Evolutionary conservation across 1,140 invertebrate genomes (phyloP).

Genomic region (Argopecten irradians): DNA sequence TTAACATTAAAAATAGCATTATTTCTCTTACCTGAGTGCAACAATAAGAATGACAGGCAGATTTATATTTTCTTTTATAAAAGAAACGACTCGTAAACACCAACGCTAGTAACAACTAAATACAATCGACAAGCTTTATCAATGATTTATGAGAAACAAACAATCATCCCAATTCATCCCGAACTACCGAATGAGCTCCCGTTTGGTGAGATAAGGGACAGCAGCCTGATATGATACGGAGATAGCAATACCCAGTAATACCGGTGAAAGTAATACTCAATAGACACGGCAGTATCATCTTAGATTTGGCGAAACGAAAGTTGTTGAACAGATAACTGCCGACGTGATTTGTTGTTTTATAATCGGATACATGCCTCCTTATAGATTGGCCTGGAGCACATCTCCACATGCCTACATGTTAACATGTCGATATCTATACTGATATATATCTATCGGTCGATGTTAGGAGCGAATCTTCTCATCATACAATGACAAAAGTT

Average conservation of each 20-base stretch:
- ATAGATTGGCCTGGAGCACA: neutral
- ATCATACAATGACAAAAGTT: neutral
- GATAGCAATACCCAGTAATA: neutral
- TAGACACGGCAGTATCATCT: neutral
- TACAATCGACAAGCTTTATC: neutral
- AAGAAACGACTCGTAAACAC: too few relatives aligned
- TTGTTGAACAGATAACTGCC: neutral
- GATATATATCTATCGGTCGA: neutral
- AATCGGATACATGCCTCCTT: neutral
- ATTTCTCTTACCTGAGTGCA: too few relatives aligned
- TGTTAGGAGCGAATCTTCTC: neutral
- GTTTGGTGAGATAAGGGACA: neutral
- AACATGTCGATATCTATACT: neutral
- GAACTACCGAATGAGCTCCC: neutral
- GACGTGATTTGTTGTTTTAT: slow-evolving; percentile 20
- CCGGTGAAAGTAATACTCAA: neutral
- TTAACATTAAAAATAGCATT: too few relatives aligned
- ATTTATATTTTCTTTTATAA: too few relatives aligned
- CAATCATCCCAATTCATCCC: neutral
- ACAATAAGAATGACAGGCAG: too few relatives aligned
- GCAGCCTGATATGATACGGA: neutral
- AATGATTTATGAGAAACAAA: neutral
- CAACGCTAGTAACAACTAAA: neutral
- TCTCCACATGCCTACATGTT: too few relatives aligned
- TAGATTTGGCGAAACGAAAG: slow-evolving; percentile 1